Base-by-base conservation (phyloP, 2,113 vertebrate species). In the Protobothrops mucrosquamatus region DNA sequence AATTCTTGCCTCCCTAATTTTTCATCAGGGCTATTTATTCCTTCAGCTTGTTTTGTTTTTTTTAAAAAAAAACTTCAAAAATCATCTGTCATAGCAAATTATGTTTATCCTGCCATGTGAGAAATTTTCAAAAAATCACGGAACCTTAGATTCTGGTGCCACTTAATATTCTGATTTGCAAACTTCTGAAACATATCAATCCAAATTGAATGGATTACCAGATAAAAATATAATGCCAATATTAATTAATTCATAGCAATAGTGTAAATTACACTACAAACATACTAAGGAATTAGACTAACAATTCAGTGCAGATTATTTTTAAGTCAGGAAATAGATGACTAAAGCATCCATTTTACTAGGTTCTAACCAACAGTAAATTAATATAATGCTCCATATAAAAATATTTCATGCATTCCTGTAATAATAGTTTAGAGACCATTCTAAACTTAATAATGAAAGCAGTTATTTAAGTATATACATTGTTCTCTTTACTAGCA, bases 1-100 rank as follows among this genome's bases (percentile, higher is more conserved):
- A 95, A 94, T 18, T 48, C 9, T 54, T 85, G 11, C 87, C 81
- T 92, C 52, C 92, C 64, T 39, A 48, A 51, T 23, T 64, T 88
- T 89, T 64, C 0, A 0, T 93, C 64, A 91, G 92, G 93, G 91
- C 20, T 89, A 92, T 64, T 23, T 85, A 88, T 89, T 34, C 18
- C 39, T 69, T 87, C 48, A 43, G 34, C 1, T 81, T 81, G n/a
- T 20, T 81, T 69, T n/a, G n/a, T n/a, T n/a, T 69, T 48, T 64
- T n/a, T 69, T 2, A 64, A 81, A 55, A 55, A 20, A 55, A 2
- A 55, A 43, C 34, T 81, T 81, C 74, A 43, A 43, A 81, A 1
- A 81, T 88, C 54, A 34, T 61, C 26, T 64, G 18, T 39, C 39
- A 59, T 34, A 15, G 22, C 15, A 69, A 92, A 26, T 29, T 69